These are phyloP conservation scores for Rhopalosiphum padi DNA, from an alignment of 1,140 invertebrate genomes.

Conservation along the genomic window DNA sequence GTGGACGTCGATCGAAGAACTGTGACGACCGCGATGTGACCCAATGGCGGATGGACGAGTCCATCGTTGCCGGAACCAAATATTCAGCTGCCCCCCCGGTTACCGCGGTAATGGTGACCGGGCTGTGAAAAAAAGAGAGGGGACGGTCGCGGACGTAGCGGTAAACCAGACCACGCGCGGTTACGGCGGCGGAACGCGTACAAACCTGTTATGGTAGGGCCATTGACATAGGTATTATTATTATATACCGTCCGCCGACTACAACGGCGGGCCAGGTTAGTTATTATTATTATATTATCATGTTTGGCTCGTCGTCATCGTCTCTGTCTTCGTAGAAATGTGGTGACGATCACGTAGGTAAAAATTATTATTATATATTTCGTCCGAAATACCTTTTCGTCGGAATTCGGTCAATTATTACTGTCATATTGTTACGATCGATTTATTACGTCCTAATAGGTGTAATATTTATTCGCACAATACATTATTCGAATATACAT, in stretches of 20 bases:
- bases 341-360: not conserved
- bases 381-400: not conserved
- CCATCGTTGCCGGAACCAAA: not conserved
- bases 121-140: not conserved
- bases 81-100: not conserved
- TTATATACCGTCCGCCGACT: not conserved
- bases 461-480: not conserved
- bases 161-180: constrained; percentile 19
- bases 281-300: constrained; percentile 4
- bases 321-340: not conserved
- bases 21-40: not conserved
- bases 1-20: not conserved
- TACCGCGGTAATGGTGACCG: not conserved
- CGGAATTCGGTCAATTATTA: constrained; percentile 15
- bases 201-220: constrained; percentile 55
- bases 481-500: not conserved
- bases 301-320: too few species aligned
- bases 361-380: not conserved
- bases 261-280: not conserved
- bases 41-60: not conserved
- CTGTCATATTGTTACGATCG: not conserved
- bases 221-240: constrained; percentile 46
- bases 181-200: constrained; percentile 5
- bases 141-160: not conserved
- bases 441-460: not conserved